Conservation (phyloP, 2,113 vertebrate genomes). For the Gymnobelideus leadbeateri region DNA sequence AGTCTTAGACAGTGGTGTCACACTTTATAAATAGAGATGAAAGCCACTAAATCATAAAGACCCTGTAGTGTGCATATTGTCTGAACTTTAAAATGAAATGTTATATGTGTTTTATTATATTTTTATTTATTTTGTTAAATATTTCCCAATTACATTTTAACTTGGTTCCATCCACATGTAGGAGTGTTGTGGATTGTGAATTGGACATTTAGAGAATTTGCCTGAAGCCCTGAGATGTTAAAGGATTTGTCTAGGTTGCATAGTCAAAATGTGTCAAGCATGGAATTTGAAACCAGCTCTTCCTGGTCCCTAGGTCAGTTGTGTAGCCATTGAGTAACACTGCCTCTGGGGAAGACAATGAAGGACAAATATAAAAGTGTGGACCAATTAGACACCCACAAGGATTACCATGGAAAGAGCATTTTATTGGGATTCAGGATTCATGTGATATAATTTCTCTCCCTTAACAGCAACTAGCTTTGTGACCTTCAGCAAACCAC, state of each 20-base stretch:
- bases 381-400: not conserved
- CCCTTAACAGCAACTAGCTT: not conserved
- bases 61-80: not conserved
- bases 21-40: not conserved
- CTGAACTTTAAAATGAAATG: not conserved
- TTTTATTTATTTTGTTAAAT: no score
- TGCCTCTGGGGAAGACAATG: not conserved
- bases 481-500: not conserved
- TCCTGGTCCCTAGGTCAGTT: not conserved
- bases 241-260: not conserved
- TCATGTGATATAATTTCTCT: not conserved
- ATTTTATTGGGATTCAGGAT: not conserved
- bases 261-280: not conserved
- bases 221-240: not conserved
- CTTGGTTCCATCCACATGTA: not conserved
- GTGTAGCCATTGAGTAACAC: not conserved
- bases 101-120: not conserved
- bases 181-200: not conserved
- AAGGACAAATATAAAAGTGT: not conserved
- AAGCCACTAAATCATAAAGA: not conserved
- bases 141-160: not conserved
- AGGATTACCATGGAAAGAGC: not conserved
- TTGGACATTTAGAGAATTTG: not conserved
- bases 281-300: not conserved
- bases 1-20: not conserved